Percentiles rank a stretch among this genome's conserved stretches.
phyloP scores from a whole-genome alignment of 2,797 vertebrate genomes.

The Pseudochirops cupreus region DNA sequence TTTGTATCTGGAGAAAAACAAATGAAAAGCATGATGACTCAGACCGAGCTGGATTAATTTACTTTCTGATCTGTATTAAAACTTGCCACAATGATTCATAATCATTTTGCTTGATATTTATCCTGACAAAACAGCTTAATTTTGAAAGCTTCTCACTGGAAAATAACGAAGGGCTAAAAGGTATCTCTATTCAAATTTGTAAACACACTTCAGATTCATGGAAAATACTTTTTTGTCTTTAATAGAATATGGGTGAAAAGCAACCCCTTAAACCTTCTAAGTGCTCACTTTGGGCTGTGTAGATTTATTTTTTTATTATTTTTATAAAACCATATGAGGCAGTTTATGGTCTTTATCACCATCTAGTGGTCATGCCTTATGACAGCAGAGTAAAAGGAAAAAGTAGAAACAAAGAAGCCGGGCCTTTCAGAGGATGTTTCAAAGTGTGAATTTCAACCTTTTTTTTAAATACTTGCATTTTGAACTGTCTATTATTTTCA shows the following conservation, averaged over 20 bases:
- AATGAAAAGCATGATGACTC: slow-evolving; percentile 76
- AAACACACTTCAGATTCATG: slow-evolving; percentile 20
- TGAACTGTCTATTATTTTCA: background rate
- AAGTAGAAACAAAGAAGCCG: background rate
- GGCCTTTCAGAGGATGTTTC: background rate
- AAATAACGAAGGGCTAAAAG: slow-evolving; percentile 65
- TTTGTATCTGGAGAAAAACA: slow-evolving; percentile 83
- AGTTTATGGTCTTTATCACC: slow-evolving; percentile 86
- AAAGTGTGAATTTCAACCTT: background rate
- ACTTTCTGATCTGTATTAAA: slow-evolving; percentile 87
- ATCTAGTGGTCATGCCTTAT: slow-evolving; percentile 84
- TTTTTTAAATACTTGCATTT: background rate
- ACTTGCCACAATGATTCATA: slow-evolving; percentile 87
- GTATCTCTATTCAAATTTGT: slow-evolving; percentile 38
- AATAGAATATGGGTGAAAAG: slow-evolving; percentile 40
- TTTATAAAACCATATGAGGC: background rate
- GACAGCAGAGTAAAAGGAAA: slow-evolving; percentile 69
- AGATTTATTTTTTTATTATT: background rate
- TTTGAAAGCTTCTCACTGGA: slow-evolving; percentile 69
- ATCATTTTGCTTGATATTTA: slow-evolving; percentile 84
- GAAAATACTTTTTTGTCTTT: slow-evolving; percentile 53
- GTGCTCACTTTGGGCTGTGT: slow-evolving; percentile 7
- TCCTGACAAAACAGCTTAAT: slow-evolving; percentile 84
- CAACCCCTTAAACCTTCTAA: slow-evolving; percentile 53
- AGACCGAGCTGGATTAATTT: slow-evolving; percentile 86